Conservation (phyloP, 2,888 invertebrate species). For the Lycia hirtaria region DNA sequence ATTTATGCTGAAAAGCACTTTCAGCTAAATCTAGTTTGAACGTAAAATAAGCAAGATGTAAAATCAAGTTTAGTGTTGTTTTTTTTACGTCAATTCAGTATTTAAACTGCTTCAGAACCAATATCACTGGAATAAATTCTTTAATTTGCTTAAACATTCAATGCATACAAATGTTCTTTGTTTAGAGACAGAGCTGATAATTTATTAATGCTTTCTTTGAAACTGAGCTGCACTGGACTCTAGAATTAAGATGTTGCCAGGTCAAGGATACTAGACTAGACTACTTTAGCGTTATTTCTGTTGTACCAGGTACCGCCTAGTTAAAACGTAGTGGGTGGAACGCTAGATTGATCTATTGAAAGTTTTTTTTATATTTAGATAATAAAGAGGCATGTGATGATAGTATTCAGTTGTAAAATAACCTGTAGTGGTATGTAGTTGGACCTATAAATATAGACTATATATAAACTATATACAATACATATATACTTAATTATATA, state of each 20-base stretch:
- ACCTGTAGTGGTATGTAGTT: too few species aligned
- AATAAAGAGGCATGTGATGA: too few species aligned
- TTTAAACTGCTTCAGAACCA: not conserved
- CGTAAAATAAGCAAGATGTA: not conserved
- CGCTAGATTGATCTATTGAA: not conserved
- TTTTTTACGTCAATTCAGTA: not conserved
- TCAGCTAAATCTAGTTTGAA: not conserved
- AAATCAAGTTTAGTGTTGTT: conserved; percentile 3
- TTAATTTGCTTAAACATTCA: conserved; percentile 26
- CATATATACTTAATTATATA: too few species aligned
- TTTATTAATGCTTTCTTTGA: conserved; percentile 23
- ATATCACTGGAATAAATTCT: conserved; percentile 9
- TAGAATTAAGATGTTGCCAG: conserved; percentile 4
- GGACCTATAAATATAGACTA: too few species aligned
- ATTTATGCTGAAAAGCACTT: not conserved
- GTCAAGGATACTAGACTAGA: conserved; percentile 13
- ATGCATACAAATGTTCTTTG: conserved; percentile 30
- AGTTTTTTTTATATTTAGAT: too few species aligned
- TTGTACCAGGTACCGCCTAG: conserved; percentile 9
- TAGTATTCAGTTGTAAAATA: too few species aligned
- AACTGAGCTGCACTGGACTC: conserved; percentile 24
- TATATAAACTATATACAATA: too few species aligned
- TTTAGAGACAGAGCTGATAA: conserved; percentile 16
- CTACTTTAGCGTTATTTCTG: not conserved
- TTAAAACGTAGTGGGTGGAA: not conserved